Evolutionary conservation across 1,140 invertebrate genomes (phyloP).

Genomic region (Camponotus pennsylvanicus): DNA sequence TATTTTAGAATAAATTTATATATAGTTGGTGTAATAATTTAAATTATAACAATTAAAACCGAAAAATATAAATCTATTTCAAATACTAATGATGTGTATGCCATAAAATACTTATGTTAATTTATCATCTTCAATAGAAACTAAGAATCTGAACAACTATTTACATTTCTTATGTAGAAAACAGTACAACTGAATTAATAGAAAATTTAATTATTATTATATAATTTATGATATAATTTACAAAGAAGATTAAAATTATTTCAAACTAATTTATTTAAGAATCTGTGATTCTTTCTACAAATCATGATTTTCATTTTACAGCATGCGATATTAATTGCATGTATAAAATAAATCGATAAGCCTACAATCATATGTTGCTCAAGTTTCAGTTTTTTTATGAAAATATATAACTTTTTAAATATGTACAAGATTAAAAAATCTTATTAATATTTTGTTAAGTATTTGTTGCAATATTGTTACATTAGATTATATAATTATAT

Average conservation of each 20-base stretch:
- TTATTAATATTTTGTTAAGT: neutral
- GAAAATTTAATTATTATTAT: neutral
- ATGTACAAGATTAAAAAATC: neutral
- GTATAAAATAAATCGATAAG: constrained; percentile 16
- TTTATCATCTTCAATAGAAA: neutral
- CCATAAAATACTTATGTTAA: neutral
- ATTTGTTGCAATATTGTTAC: neutral
- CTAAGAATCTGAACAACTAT: neutral
- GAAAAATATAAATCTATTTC: constrained; percentile 18
- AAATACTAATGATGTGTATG: constrained; percentile 4
- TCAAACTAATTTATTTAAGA: neutral
- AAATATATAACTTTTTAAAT: neutral
- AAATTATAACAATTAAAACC: neutral
- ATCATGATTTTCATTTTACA: neutral
- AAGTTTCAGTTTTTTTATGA: neutral
- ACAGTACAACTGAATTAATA: neutral
- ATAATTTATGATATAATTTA: neutral
- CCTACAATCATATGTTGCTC: no score
- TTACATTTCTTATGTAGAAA: neutral
- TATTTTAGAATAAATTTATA: neutral
- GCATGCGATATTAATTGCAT: neutral
- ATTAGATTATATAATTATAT: neutral
- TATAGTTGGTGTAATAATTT: neutral
- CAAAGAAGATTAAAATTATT: constrained; percentile 11
- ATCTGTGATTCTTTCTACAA: neutral